Evolutionary conservation across 2,888 invertebrate genomes (phyloP), one percentile per base, ranked within the genome.

Genomic region (Schizotus pectinicornis): DNA sequence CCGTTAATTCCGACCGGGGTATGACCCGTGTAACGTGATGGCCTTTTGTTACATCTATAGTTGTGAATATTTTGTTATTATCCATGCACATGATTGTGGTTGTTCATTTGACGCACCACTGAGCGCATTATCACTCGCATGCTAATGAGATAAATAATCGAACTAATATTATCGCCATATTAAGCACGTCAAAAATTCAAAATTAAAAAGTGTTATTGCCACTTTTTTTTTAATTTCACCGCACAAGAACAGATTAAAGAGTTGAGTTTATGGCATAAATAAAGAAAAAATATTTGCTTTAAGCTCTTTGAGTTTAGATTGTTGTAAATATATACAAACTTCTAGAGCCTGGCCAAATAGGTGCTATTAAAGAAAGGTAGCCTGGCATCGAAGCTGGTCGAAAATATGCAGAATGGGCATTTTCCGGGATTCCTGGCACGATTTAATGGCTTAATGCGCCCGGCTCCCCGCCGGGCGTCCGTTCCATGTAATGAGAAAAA

Each of bases 101-200:
- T 65, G 68, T 61, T 63, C 67, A 67, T 67, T 67, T 64, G 49
- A 63, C 56, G 67, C 62, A 64, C 61, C 67, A 56, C 14, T 61
- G 57, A 54, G 7, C 56, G 56, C 48, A 56, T 50, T 54, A 42
- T 35, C 11, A 6, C 6, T n/a, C 6, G 2, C 3, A 22, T 5
- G 3, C 22, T 22, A 22, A 22, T 22, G 22, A 22, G 22, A 22
- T 22, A 22, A 22, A 22, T 22, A 22, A 22, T 22, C 22, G 5
- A 22, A 22, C 22, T 22, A 3, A 5, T 22, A 22, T 22, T 22
- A 22, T 22, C 5, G 22, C 22, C 3, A 22, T 22, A 22, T 22
- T 22, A 22, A 22, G 5, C 22, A 22, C 6, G 11, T 35, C 6
- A 35, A n/a, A 11, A 9, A 9, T 2, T 9, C n/a, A 11, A 9